Evolutionary conservation across 2,113 vertebrate genomes (phyloP), one percentile per base, ranked within the genome.

Genomic region (Caranx melampygus): DNA sequence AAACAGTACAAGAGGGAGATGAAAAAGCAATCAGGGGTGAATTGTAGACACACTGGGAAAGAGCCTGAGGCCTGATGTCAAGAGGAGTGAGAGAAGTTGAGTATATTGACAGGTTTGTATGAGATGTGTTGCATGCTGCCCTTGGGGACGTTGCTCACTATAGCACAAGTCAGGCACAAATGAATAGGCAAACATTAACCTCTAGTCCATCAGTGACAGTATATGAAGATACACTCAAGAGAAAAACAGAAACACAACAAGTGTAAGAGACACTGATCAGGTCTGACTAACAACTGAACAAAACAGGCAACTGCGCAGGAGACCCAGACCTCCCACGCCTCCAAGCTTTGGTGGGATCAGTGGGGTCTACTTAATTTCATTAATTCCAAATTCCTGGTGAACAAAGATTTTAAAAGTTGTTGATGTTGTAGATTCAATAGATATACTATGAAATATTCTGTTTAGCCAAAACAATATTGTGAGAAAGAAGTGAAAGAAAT

Each of bases 71-170:
- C 89, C 75, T 33, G 21, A 21, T 70, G 81, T 84, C 20, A 42
- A 81, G 67, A 74, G 65, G 78, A 68, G 54, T 59, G 77, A 78
- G 70, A 77, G 84, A 78, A 78, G 83, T 77, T 77, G 83, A 72
- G 78, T 74, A 34, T 90, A 91, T 92, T 90, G 91, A 91, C 75
- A 77, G 86, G 58, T 74, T 78, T 84, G 84, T 88, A 74, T 80
- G 81, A 88, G 86, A 88, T 13, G 74, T 90, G 89, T 86, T 74
- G 47, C 26, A 26, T 26, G 26, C 78, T 58, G 44, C 78, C 85
- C 87, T 72, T 34, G 3, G 82, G 89, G 89, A 85, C 9, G 1
- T 14, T 12, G 83, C 72, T 89, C 79, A 21, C 75, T 57, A 10
- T 37, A 21, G 44, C 79, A 82, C 63, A 72, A 86, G 54, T 73